Conservation (phyloP, 2,113 vertebrate species). For the Tachysurus fulvidraco region DNA sequence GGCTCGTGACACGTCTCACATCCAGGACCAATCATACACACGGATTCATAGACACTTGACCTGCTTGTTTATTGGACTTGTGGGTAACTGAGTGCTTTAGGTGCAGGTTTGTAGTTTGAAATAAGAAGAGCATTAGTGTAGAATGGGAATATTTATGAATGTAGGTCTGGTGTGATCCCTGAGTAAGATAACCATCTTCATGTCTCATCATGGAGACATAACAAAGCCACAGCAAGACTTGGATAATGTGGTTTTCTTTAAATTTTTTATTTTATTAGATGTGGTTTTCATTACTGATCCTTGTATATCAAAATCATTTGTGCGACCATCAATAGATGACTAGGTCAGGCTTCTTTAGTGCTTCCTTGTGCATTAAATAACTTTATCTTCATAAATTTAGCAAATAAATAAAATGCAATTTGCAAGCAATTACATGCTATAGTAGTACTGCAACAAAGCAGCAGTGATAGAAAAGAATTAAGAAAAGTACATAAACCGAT, state of each 20-base stretch:
- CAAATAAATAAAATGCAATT: background rate
- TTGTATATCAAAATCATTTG: constrained; percentile 10
- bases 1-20: constrained; percentile 38
- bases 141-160: constrained; percentile 26
- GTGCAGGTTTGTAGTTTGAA: background rate
- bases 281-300: constrained; percentile 37
- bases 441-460: background rate
- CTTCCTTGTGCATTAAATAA: background rate
- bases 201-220: constrained; percentile 28
- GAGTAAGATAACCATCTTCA: constrained; percentile 24
- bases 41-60: background rate
- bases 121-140: background rate
- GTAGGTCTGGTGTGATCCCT: constrained; percentile 5
- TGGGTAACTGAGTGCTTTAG: constrained; percentile 50
- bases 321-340: background rate
- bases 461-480: background rate
- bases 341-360: background rate
- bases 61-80: constrained; percentile 21
- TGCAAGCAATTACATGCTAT: background rate
- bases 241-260: constrained; percentile 26
- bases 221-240: constrained; percentile 25
- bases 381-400: background rate
- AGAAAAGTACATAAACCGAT: background rate
- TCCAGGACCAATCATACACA: constrained; percentile 36
- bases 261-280: background rate